Conservation (phyloP, 92 coral and sea anemone species). For the Anthopleura xanthogrammica region DNA sequence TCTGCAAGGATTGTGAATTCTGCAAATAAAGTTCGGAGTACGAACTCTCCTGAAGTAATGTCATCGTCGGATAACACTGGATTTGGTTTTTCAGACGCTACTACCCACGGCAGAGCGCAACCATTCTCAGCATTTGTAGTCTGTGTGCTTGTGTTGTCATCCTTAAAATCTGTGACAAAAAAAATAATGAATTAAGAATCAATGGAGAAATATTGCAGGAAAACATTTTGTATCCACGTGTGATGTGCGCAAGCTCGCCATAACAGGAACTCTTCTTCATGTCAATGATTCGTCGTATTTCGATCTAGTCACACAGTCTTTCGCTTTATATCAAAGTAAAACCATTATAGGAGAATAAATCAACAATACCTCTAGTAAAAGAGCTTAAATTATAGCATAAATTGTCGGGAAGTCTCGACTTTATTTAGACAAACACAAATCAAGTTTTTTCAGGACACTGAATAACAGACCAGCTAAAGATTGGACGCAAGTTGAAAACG, state of each 20-base stretch:
- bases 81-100: slow-evolving; percentile 60
- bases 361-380: background rate
- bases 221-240: slow-evolving; percentile 1
- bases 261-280: slow-evolving; percentile 20
- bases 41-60: slow-evolving; percentile 94
- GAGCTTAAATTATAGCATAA: slow-evolving; percentile 1
- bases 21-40: slow-evolving; percentile 83
- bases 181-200: background rate
- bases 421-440: background rate
- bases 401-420: background rate
- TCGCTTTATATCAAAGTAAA: background rate
- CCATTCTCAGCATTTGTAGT: slow-evolving; percentile 53
- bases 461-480: slow-evolving; percentile 11
- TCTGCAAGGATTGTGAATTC: slow-evolving; percentile 92
- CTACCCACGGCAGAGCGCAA: slow-evolving; percentile 79
- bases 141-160: slow-evolving; percentile 49
- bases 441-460: background rate
- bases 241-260: slow-evolving; percentile 17
- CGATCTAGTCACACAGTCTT: background rate
- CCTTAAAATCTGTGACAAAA: slow-evolving; percentile 29
- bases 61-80: slow-evolving; percentile 51
- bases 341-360: background rate
- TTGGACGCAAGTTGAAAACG: slow-evolving; percentile 1
- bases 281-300: slow-evolving; percentile 15
- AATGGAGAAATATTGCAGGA: background rate